These are phyloP conservation scores for Bombus polaris DNA, from an alignment of 1,140 invertebrate species.

Conservation along the genomic window DNA sequence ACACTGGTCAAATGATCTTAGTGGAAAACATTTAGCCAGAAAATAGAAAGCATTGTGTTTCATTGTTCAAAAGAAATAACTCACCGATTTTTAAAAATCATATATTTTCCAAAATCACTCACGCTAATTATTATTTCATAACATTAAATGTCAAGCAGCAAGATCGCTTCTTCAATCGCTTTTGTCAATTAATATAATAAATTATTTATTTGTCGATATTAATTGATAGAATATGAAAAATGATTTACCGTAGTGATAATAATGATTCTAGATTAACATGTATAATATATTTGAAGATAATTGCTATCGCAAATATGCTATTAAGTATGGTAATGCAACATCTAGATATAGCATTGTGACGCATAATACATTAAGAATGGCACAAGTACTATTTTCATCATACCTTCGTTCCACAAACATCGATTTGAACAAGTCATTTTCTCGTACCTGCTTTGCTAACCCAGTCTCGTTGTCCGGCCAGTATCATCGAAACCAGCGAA, in stretches of 20 bases:
- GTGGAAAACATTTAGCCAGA: not conserved
- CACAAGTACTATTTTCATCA: not conserved
- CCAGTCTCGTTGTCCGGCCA: not conserved
- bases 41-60: not conserved
- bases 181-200: too few relatives aligned
- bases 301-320: not conserved
- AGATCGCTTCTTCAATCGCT: not conserved
- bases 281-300: not conserved
- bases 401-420: not conserved
- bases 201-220: not conserved
- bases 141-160: not conserved
- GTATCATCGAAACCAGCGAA: not conserved
- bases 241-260: not conserved
- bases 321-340: not conserved
- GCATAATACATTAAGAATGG: not conserved
- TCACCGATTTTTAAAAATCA: not conserved
- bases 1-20: not conserved
- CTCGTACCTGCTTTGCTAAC: conserved; percentile 18
- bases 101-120: not conserved
- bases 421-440: not conserved
- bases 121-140: not conserved
- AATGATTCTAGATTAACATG: not conserved
- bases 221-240: not conserved
- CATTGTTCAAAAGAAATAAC: not conserved
- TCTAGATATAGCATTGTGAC: not conserved